Evolutionary conservation across 2,113 vertebrate species (phyloP).

Genomic region (Pituophis catenifer): DNA sequence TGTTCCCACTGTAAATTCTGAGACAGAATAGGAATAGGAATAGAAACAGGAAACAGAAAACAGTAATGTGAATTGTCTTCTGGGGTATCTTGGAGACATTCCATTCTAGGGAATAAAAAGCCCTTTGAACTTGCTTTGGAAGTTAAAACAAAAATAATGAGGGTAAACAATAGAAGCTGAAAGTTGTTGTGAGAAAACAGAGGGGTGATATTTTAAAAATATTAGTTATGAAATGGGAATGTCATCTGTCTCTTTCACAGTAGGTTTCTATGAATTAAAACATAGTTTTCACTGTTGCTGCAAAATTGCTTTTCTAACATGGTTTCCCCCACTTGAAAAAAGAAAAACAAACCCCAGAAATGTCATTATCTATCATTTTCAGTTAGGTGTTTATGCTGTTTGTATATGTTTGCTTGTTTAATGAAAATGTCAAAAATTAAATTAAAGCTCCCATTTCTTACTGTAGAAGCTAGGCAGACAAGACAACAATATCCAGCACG

Average conservation of each 20-base stretch:
- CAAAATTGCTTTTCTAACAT: conserved; percentile 3
- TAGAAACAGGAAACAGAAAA: conserved; percentile 16
- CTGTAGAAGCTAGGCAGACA: background rate
- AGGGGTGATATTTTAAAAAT: background rate
- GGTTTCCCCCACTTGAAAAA: background rate
- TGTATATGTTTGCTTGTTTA: background rate
- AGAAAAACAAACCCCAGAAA: background rate
- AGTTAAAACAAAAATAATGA: conserved; percentile 2
- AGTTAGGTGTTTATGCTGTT: background rate
- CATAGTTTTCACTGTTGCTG: background rate
- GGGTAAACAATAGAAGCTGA: background rate
- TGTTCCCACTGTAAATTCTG: background rate
- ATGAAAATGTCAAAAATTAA: background rate
- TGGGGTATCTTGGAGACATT: background rate
- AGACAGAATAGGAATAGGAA: background rate
- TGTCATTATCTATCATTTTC: background rate
- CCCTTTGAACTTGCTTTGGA: conserved; percentile 9
- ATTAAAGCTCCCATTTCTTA: background rate
- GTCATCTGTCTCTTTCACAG: background rate
- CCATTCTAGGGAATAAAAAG: background rate
- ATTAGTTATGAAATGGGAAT: background rate
- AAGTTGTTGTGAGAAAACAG: background rate
- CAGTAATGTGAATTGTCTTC: background rate
- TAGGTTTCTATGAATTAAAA: background rate
- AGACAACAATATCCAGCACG: background rate